Conservation (phyloP, 30 jellyfish, hydroid and myxozoan genomes). For the Aurelia aurita complex sp. Pacific region DNA sequence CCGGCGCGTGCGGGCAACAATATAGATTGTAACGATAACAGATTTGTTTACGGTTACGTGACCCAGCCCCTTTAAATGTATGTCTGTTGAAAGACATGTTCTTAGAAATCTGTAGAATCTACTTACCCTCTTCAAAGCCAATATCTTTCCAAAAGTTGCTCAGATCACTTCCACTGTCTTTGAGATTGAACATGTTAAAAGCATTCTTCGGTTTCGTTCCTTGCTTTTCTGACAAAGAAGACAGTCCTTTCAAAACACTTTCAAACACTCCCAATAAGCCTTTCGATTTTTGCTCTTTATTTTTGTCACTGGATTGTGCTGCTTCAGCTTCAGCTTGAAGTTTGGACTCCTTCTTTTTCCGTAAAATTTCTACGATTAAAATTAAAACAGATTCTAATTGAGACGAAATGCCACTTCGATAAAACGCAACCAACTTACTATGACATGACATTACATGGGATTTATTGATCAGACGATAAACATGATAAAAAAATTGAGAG, state of each 20-base stretch:
- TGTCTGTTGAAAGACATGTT: not conserved
- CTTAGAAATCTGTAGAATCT: not conserved
- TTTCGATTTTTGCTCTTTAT: not conserved
- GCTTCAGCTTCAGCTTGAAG: not conserved
- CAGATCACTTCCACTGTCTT: constrained; percentile 5
- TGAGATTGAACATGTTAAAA: constrained; percentile 5
- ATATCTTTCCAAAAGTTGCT: constrained; percentile 49
- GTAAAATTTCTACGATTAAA: not conserved
- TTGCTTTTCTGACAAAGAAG: not conserved
- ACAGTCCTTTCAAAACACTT: not conserved
- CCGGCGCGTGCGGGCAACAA: no score
- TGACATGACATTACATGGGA: no score
- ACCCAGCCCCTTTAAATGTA: no score
- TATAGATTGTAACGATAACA: no score
- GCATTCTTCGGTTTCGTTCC: not conserved
- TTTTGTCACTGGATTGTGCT: not conserved
- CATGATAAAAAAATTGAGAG: no score
- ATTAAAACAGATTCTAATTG: not conserved
- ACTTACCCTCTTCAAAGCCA: constrained; percentile 11
- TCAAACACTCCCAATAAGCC: not conserved
- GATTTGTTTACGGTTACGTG: no score
- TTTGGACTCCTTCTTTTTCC: not conserved
- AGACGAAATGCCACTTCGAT: not conserved
- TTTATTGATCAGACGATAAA: no score
- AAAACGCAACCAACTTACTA: no score